Evolutionary conservation across 2,797 vertebrate genomes (phyloP).

Genomic region (Arrhamphus sclerolepis): DNA sequence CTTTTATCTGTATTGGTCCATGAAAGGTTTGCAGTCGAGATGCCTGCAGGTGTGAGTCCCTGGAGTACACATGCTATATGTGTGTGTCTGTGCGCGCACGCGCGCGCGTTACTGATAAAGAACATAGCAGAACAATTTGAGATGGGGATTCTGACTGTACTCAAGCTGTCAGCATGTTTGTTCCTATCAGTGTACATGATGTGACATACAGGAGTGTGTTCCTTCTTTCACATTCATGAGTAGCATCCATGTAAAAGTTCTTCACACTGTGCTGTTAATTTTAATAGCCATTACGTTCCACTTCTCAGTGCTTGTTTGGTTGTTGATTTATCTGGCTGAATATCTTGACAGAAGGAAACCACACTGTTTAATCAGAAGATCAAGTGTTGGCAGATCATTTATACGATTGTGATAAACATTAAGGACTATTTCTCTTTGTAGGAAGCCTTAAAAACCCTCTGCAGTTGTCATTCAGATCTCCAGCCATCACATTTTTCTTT

Average conservation of each 20-base stretch:
- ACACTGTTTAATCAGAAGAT: too few relatives aligned
- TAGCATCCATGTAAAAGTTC: slow-evolving; percentile 5
- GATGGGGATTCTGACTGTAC: slow-evolving; percentile 22
- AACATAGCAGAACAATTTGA: slow-evolving; percentile 11
- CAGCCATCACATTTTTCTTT: too few relatives aligned
- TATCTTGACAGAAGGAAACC: background rate
- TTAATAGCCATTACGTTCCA: background rate
- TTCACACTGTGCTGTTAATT: background rate
- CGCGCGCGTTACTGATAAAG: slow-evolving; percentile 30
- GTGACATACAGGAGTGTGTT: slow-evolving; percentile 1
- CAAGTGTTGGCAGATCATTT: too few relatives aligned
- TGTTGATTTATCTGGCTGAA: background rate
- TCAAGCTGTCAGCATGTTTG: slow-evolving; percentile 48
- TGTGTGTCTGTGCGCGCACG: slow-evolving; percentile 6
- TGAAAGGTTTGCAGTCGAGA: background rate
- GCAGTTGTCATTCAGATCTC: too few relatives aligned
- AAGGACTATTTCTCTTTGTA: too few relatives aligned
- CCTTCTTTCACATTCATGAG: slow-evolving; percentile 1
- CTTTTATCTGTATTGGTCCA: too few relatives aligned
- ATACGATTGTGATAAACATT: too few relatives aligned
- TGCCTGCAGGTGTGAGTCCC: background rate
- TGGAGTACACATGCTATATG: background rate
- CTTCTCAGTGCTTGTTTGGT: background rate
- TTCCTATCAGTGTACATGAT: slow-evolving; percentile 12
- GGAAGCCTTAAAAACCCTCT: too few relatives aligned